Conservation (phyloP, 2,888 invertebrate genomes). For the Lobophora halterata region DNA sequence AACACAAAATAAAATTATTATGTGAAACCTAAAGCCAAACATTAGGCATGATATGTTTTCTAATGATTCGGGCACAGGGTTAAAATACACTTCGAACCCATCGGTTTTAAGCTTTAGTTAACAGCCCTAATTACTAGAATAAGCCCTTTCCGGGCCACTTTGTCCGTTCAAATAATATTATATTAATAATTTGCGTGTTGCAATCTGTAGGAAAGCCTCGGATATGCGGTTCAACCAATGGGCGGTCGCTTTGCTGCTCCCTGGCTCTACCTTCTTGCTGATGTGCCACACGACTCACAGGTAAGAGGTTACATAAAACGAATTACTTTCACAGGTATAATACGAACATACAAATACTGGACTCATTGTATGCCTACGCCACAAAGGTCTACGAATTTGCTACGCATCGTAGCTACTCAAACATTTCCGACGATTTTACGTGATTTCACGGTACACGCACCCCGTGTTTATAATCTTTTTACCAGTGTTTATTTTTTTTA, state of each 20-base stretch:
- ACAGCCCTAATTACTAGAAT: slow-evolving; percentile 24
- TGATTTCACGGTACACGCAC: too few species aligned
- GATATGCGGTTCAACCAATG: slow-evolving; percentile 75
- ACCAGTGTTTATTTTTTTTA: too few species aligned
- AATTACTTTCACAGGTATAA: too few species aligned
- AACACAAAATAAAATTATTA: too few species aligned
- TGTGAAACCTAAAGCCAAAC: slow-evolving; percentile 6
- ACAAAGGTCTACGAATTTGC: slow-evolving; percentile 14
- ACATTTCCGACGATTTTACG: slow-evolving; percentile 3
- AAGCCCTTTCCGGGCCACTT: slow-evolving; percentile 18
- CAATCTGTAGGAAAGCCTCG: slow-evolving; percentile 52
- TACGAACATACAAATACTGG: too few species aligned
- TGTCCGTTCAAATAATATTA: slow-evolving; percentile 16
- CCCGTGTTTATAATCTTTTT: too few species aligned
- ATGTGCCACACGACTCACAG: slow-evolving; percentile 68
- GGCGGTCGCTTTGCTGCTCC: slow-evolving; percentile 75
- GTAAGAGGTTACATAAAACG: too few species aligned
- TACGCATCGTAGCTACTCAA: slow-evolving; percentile 16
- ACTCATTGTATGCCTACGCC: slow-evolving; percentile 1
- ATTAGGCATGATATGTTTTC: slow-evolving; percentile 14
- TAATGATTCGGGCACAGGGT: slow-evolving; percentile 15
- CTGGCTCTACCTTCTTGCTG: slow-evolving; percentile 66
- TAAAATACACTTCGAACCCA: slow-evolving; percentile 8
- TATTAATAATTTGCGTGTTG: slow-evolving; percentile 20
- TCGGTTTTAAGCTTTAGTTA: slow-evolving; percentile 25